phyloP scores from a whole-genome alignment of 2,113 vertebrate genomes.

The Pteruthius melanotis region DNA sequence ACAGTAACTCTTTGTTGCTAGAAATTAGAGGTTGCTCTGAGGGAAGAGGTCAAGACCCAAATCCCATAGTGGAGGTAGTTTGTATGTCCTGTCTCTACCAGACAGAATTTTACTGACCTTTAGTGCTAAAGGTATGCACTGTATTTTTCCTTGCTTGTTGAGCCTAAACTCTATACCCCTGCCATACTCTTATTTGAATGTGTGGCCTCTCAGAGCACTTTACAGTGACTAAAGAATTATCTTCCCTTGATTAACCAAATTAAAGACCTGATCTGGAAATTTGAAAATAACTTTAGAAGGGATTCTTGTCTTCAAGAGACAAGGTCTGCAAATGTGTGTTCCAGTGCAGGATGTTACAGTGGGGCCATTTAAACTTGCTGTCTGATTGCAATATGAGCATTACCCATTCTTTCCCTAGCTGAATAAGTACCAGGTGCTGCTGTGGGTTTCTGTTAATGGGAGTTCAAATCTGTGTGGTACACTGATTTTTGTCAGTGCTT shows the following conservation, averaged over 20 bases:
- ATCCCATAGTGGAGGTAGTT: neutral
- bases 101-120: neutral
- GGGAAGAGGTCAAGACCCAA: neutral
- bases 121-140: neutral
- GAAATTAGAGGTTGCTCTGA: neutral
- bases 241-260: neutral
- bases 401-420: neutral
- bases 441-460: neutral
- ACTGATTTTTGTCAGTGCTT: neutral
- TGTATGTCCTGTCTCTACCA: neutral
- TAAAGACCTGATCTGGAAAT: neutral
- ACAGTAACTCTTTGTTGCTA: neutral
- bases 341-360: neutral
- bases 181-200: neutral
- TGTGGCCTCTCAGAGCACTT: neutral
- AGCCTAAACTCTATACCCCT: neutral
- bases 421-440: neutral
- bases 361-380: neutral
- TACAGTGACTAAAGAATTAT: neutral
- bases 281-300: neutral
- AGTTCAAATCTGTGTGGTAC: neutral
- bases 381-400: neutral
- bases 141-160: neutral
- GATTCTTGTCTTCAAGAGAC: rapidly evolving
- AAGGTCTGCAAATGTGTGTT: neutral